Evolutionary conservation across 2,113 vertebrate species (phyloP), one percentile per base, ranked within the genome.

Genomic region (Centrocercus urophasianus): DNA sequence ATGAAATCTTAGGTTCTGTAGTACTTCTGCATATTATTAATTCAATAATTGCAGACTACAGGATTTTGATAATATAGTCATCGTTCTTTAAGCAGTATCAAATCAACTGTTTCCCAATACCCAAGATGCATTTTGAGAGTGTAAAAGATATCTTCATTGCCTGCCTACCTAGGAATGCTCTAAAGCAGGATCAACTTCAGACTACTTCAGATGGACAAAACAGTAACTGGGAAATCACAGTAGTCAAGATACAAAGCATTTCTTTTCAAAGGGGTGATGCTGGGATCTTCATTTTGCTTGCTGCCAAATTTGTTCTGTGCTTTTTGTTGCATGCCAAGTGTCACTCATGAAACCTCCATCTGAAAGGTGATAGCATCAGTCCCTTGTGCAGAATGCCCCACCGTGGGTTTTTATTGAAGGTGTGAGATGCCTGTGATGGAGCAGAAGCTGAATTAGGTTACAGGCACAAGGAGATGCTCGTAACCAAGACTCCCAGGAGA

Each of bases 371-470:
- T 59, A 86, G 66, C 52, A n/a, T 36, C 79, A 88, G 82, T 88
- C 36, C 75, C 42, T 94, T 91, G 69, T 25, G 27, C n/a, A 63
- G 66, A 91, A 83, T 93, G 64, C 71, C 81, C 70, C 80, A 40
- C 83, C 71, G 5, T 60, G 79, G 71, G 63, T 85, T 87, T 95
- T 83, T 92, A 88, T 69, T 83, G 93, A 93, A 86, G 91, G 56
- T 80, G 36, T 69, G 65, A 90, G 82, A 54, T 66, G 76, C 45
- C 32, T 86, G 52, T 82, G 86, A 83, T 83, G 82, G 76, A 92
- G 80, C 56, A 60, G 79, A 90, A 73, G 81, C 74, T 84, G 88
- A 89, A 92, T 96, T 95, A 93, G 69, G 57, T 89, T 91, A 66
- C 2, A 1, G 70, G 81, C 87, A 67, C 75, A 76, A 86, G 72